phyloP scores from a whole-genome alignment of 1,140 invertebrate species.

The Limonius californicus region DNA sequence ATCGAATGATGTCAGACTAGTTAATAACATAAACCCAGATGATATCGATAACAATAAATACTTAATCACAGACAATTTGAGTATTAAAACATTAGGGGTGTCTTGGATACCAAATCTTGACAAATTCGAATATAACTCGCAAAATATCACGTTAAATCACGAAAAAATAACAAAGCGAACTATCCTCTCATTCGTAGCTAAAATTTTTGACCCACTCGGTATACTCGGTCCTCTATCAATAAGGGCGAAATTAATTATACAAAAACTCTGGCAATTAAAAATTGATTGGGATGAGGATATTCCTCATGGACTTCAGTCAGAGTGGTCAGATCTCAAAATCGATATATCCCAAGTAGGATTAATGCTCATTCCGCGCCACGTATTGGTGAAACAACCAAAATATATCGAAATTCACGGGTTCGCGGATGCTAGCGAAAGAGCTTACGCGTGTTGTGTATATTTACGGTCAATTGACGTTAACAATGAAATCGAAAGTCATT shows the following conservation, averaged over 20 bases:
- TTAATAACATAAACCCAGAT: neutral
- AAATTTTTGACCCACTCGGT: neutral
- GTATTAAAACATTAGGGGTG: neutral
- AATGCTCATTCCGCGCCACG: too few species aligned
- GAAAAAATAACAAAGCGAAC: too few species aligned
- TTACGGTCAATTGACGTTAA: slow-evolving; percentile 26
- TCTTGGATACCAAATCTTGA: neutral
- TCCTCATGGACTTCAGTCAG: neutral
- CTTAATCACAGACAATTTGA: neutral
- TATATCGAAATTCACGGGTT: slow-evolving; percentile 39
- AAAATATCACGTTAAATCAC: too few species aligned
- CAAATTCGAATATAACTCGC: too few species aligned
- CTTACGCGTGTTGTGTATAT: slow-evolving; percentile 41
- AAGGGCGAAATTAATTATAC: neutral
- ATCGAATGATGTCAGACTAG: neutral
- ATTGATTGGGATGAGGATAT: neutral
- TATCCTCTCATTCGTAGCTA: neutral
- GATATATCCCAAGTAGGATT: too few species aligned
- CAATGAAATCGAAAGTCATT: slow-evolving; percentile 18
- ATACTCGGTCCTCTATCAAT: neutral
- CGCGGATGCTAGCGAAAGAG: slow-evolving; percentile 35
- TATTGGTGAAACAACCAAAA: neutral
- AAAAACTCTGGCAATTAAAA: neutral
- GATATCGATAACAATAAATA: neutral
- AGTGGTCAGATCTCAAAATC: too few species aligned